A percentile compares a stretch with the other conserved stretches of the same genome.
Conservation (phyloP, 2,113 vertebrate genomes). For the Carassius auratus region DNA sequence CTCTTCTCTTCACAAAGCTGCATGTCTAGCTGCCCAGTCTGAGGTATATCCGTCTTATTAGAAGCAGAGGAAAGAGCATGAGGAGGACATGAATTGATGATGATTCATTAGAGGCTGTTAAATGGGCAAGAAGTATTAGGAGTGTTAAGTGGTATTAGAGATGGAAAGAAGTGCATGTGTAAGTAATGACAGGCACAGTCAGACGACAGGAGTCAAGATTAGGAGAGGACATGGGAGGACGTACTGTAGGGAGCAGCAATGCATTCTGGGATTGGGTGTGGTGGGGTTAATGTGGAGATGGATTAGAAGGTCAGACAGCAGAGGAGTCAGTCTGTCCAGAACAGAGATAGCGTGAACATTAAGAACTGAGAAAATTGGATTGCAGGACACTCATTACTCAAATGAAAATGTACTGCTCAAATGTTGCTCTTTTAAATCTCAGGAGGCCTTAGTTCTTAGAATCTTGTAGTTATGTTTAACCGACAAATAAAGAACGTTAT, state of each 20-base stretch:
- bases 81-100: background rate
- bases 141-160: background rate
- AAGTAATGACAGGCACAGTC: background rate
- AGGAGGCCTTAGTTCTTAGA: background rate
- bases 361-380: background rate
- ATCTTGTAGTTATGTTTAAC: background rate
- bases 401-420: background rate
- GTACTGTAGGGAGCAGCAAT: background rate
- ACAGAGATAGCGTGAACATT: background rate
- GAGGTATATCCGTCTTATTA: slow-evolving; percentile 24
- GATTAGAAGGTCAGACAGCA: background rate
- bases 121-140: background rate
- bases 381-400: background rate
- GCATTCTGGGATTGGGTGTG: slow-evolving; percentile 23
- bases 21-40: background rate
- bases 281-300: background rate
- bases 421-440: background rate
- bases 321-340: slow-evolving; percentile 26
- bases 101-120: background rate
- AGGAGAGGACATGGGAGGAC: background rate
- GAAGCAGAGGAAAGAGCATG: background rate
- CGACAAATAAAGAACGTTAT: background rate
- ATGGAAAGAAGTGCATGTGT: background rate
- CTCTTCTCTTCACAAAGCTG: background rate
- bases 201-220: background rate